phyloP scores from a whole-genome alignment of 2,113 vertebrate species.

The Eurypyga helias region DNA sequence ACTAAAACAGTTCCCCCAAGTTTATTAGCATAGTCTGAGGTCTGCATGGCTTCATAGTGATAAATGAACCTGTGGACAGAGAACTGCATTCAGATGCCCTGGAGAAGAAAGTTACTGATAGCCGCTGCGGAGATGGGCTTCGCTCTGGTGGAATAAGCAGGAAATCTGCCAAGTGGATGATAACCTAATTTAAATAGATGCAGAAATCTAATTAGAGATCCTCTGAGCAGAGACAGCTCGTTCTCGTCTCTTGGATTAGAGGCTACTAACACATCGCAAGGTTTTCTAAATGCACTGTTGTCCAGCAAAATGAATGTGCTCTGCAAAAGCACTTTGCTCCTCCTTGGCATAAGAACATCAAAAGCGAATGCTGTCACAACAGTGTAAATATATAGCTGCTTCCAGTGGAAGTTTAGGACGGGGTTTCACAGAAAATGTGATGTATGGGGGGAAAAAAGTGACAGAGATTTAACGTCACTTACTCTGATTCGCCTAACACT shows the following conservation, averaged over 20 bases:
- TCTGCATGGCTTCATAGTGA: background rate
- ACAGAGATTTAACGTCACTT: background rate
- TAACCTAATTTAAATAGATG: conserved; percentile 61
- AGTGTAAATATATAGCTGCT: background rate
- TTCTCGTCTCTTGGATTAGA: background rate
- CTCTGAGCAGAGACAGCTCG: conserved; percentile 55
- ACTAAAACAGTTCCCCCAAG: background rate
- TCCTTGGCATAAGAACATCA: background rate
- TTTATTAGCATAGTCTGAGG: background rate
- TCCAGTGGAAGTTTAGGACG: background rate
- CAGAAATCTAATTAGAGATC: conserved; percentile 59
- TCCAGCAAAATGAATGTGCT: background rate
- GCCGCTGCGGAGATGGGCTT: background rate
- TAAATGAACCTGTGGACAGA: background rate
- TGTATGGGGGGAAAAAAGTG: background rate
- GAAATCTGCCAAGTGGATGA: conserved; percentile 44
- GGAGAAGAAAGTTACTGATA: conserved; percentile 4
- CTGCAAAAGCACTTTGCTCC: background rate
- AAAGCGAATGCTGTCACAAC: background rate
- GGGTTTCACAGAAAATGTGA: background rate
- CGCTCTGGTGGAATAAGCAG: background rate
- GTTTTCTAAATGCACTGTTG: background rate
- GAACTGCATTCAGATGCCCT: background rate
- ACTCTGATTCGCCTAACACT: background rate
- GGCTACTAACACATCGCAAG: background rate